phyloP scores from a whole-genome alignment of 30 jellyfish, hydroid and myxozoan species.

The Euphysa ruthae region DNA sequence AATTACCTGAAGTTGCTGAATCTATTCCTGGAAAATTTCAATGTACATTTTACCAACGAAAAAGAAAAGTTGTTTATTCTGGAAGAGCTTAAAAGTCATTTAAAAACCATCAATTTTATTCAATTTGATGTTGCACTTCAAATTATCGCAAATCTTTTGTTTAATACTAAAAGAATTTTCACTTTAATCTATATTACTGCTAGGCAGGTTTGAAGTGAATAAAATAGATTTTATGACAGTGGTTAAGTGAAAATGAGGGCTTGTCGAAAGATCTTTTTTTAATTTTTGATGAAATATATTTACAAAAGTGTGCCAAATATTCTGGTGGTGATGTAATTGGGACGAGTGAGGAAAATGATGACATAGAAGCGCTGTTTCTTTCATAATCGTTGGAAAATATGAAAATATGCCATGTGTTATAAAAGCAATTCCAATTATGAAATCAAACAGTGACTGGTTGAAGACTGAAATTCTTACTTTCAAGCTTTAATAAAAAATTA shows the following conservation, averaged over 20 bases:
- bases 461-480: not conserved
- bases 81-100: not conserved
- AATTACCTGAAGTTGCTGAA: not conserved
- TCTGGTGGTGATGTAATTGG: conserved; percentile 2
- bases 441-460: not conserved
- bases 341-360: not conserved
- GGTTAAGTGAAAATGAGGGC: not conserved
- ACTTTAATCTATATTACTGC: not conserved
- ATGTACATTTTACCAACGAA: not conserved
- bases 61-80: no score
- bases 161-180: not conserved
- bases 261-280: no score
- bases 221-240: not conserved
- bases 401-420: no score
- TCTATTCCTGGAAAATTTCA: not conserved
- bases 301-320: not conserved
- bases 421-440: no score
- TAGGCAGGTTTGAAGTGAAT: not conserved
- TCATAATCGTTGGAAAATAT: not conserved
- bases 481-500: not conserved
- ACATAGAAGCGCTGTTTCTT: not conserved
- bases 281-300: not conserved
- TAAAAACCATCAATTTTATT: not conserved
- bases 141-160: not conserved
- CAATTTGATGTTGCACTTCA: not conserved